Evolutionary conservation across 2,888 invertebrate species (phyloP).

Genomic region (Drepana falcataria): DNA sequence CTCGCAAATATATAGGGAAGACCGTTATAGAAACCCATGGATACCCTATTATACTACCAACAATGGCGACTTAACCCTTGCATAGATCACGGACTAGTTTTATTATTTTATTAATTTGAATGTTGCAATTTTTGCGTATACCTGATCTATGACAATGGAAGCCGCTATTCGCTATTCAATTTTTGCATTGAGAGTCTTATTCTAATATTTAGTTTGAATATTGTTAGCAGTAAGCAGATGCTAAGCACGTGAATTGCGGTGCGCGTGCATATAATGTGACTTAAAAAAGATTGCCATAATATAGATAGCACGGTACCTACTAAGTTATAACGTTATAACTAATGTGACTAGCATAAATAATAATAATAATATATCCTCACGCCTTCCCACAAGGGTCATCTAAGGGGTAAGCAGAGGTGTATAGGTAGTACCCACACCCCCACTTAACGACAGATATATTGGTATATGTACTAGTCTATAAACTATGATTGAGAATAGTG

Average conservation of each 20-base stretch:
- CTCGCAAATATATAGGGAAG: conserved; percentile 5
- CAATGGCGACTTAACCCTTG: conserved; percentile 59
- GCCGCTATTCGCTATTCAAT: conserved; percentile 53
- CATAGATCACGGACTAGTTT: conserved; percentile 54
- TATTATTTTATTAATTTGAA: conserved; percentile 76
- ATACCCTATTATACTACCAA: conserved; percentile 14
- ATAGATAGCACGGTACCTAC: background rate
- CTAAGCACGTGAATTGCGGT: background rate
- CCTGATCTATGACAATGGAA: conserved; percentile 67
- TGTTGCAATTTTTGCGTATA: conserved; percentile 73
- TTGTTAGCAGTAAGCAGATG: conserved; percentile 22
- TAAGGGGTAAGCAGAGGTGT: too few relatives aligned
- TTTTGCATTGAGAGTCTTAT: conserved; percentile 70
- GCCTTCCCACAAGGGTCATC: too few relatives aligned
- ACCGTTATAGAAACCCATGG: conserved; percentile 8
- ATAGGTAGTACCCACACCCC: too few relatives aligned
- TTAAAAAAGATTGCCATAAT: too few relatives aligned
- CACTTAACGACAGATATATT: too few relatives aligned
- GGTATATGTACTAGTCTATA: too few relatives aligned
- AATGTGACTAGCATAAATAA: too few relatives aligned
- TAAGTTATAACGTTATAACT: too few relatives aligned
- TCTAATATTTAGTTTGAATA: conserved; percentile 46
- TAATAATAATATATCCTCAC: too few relatives aligned
- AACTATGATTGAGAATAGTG: too few relatives aligned
- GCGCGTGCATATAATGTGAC: background rate